A percentile compares a stretch with the other conserved stretches of the same genome.
Conservation (phyloP, 2,113 vertebrate genomes). For the Elachura formosa region DNA sequence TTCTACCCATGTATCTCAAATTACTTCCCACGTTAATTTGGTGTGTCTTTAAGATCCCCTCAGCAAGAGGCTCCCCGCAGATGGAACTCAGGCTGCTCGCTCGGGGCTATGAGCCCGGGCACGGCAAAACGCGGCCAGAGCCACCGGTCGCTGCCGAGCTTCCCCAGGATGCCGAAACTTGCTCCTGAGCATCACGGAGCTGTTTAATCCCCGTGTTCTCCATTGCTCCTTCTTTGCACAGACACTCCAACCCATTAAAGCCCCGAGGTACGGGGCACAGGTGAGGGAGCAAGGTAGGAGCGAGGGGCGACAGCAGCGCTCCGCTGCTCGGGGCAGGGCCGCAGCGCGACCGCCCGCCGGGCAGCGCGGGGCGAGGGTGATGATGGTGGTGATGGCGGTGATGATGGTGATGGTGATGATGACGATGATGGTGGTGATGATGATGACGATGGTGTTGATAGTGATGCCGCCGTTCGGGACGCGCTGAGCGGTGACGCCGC, state of each 20-base stretch:
- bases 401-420: rapidly evolving
- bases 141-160: not conserved
- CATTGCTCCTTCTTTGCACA: not conserved
- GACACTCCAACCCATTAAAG: rapidly evolving
- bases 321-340: no score
- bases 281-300: not conserved
- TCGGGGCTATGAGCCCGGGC: not conserved
- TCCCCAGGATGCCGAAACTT: not conserved
- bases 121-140: not conserved
- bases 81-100: not conserved
- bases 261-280: not conserved
- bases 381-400: not conserved
- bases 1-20: not conserved
- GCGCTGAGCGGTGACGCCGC: not conserved
- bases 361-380: not conserved
- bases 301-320: no score
- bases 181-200: not conserved
- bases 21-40: not conserved
- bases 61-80: not conserved
- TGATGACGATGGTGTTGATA: not conserved
- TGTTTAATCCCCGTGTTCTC: not conserved
- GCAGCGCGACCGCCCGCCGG: not conserved
- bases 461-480: not conserved
- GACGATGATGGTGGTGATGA: no score
- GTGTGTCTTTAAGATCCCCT: not conserved